Evolutionary conservation across 2,113 vertebrate species (phyloP).

Genomic region (Rhinolophus ferrumequinum): DNA sequence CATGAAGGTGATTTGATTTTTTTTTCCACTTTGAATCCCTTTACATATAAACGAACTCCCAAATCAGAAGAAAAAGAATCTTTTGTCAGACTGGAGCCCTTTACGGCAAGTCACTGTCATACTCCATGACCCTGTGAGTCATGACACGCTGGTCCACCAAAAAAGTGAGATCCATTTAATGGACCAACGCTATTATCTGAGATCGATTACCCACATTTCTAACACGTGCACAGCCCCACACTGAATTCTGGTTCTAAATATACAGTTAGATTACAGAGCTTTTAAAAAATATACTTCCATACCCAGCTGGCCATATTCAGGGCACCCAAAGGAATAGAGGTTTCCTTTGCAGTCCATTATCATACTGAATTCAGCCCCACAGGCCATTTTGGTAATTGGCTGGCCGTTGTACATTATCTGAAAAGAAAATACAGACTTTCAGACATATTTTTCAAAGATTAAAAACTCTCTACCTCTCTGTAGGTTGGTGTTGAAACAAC

Average conservation of each 20-base stretch:
- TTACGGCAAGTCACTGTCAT: background rate
- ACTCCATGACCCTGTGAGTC: background rate
- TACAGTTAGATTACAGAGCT: constrained; percentile 57
- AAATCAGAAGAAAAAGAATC: background rate
- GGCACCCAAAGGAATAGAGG: constrained; percentile 97
- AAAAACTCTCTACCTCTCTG: background rate
- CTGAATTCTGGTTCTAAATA: background rate
- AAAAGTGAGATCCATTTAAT: background rate
- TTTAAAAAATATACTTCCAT: constrained; percentile 63
- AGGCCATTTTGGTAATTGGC: constrained; percentile 96
- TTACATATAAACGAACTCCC: background rate
- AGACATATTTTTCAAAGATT: background rate
- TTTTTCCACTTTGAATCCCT: background rate
- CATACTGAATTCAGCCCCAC: constrained; percentile 98
- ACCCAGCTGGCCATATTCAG: constrained; percentile 98
- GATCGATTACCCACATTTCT: constrained; percentile 61
- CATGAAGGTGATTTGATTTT: background rate
- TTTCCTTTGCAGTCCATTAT: constrained; percentile 99
- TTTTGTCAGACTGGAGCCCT: background rate
- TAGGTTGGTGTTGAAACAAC: background rate
- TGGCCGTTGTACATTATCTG: constrained; percentile 98
- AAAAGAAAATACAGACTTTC: constrained; percentile 29
- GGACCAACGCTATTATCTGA: constrained; percentile 33
- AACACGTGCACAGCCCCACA: background rate
- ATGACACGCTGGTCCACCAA: accelerated